phyloP scores from a whole-genome alignment of 2,113 vertebrate species.

The Malurus alboscapulatus region DNA sequence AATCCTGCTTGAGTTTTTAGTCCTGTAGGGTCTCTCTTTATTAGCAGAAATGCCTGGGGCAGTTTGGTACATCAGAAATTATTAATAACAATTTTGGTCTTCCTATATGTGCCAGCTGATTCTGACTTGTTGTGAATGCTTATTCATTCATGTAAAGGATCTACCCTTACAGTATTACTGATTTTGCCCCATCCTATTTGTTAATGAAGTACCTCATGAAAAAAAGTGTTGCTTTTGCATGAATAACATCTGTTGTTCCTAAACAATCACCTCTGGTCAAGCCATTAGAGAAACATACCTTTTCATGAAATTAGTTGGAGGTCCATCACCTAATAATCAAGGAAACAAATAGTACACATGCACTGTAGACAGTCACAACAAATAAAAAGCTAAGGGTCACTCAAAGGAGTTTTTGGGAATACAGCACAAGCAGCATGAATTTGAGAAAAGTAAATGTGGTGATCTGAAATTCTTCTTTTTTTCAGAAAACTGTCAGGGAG shows the following conservation, averaged over 20 bases:
- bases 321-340: not conserved
- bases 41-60: not conserved
- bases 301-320: not conserved
- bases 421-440: not conserved
- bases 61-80: not conserved
- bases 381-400: not conserved
- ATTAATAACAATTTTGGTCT: not conserved
- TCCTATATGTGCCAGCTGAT: not conserved
- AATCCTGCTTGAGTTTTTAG: not conserved
- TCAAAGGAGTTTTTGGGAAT: not conserved
- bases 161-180: not conserved
- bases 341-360: not conserved
- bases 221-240: not conserved
- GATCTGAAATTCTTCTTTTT: not conserved
- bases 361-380: not conserved
- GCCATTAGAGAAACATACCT: not conserved
- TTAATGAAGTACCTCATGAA: not conserved
- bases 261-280: not conserved
- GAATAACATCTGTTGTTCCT: not conserved
- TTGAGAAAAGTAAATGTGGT: not conserved
- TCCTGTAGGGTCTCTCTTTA: not conserved
- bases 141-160: not conserved
- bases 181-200: not conserved
- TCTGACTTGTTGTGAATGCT: not conserved
- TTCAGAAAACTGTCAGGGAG: not conserved